Percentiles rank a stretch among this genome's conserved stretches.
These are phyloP conservation scores for Schmidtea mediterranea DNA, from an alignment of 1,140 invertebrate genomes.

Conservation along the genomic window DNA sequence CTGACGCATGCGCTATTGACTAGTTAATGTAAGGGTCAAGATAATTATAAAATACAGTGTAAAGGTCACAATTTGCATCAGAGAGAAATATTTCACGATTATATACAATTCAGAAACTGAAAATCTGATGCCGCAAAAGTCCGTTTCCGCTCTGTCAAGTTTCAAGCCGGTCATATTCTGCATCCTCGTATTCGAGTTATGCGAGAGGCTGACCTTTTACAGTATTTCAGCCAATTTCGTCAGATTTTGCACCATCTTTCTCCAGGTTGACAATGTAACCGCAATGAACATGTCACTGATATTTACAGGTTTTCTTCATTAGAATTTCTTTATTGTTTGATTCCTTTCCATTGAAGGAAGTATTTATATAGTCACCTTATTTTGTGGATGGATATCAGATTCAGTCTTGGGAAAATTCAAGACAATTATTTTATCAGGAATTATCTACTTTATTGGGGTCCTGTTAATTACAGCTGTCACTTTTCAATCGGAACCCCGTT, in stretches of 20 bases:
- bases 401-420: constrained; percentile 16
- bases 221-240: constrained; percentile 15
- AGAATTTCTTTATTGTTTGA: background rate
- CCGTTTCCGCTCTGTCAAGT: too few species aligned
- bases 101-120: too few species aligned
- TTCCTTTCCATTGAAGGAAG: constrained; percentile 12
- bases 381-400: constrained; percentile 17
- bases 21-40: too few species aligned
- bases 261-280: constrained; percentile 11
- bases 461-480: too few species aligned
- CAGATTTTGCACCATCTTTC: constrained; percentile 12
- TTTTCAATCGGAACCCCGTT: too few species aligned
- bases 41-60: too few species aligned
- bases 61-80: too few species aligned
- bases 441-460: constrained; percentile 15
- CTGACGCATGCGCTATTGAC: too few species aligned
- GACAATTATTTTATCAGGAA: constrained; percentile 13
- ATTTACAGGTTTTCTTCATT: constrained; percentile 12
- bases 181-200: constrained; percentile 13
- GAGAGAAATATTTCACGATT: too few species aligned
- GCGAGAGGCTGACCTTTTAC: constrained; percentile 16
- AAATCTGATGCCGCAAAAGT: too few species aligned
- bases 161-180: background rate
- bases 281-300: constrained; percentile 12
- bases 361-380: constrained; percentile 15